Evolutionary conservation across 1,140 invertebrate genomes (phyloP), one percentile per base, ranked within the genome.

Genomic region (Aleiodes sp.): DNA sequence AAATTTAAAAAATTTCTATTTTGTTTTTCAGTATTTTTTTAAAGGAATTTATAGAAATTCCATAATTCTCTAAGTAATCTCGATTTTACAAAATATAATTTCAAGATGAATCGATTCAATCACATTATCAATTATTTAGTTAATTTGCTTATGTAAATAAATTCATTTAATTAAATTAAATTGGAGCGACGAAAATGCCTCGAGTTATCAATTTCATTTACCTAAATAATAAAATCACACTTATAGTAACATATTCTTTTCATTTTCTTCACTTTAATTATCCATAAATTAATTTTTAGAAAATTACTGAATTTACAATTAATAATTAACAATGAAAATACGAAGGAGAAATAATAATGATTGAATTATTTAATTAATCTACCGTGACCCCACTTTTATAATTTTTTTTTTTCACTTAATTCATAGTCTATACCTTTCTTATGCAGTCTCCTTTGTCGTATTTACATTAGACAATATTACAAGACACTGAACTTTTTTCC

Each of bases 381-480:
- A 28, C 28, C 56, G 24, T 59, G 56, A 59, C 56, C 56, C 46
- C 21, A 46, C 16, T 19, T 59, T 59, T 31, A 29, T 33, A 33
- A 31, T 59, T 59, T 29, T 59, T 59, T 59, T 39, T 21, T 65
- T 65, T 19, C 26, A 10, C 28, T 52, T 28, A 33, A 46, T 21
- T 65, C 12, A 10, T 65, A 29, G 29, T 65, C 41, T 65, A 41
- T 37, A n/a, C n/a, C 26, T 56, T 64, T 46, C 35, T 37, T 59
- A 59, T 59, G 26, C 28, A 31, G 26, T 59, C 41, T 70, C 66
- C 43, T 46, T 73, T 68, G 46, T 69, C 70, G 64, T 61, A 74
- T 74, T 67, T 68, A 65, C 69, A 71, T 68, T 71, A 64, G 68
- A 75, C 71, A 72, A 63, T 73, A 76, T 74, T 72, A 71, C 66